Conservation (phyloP, 1,140 invertebrate species). For the Megalopta genalis region DNA sequence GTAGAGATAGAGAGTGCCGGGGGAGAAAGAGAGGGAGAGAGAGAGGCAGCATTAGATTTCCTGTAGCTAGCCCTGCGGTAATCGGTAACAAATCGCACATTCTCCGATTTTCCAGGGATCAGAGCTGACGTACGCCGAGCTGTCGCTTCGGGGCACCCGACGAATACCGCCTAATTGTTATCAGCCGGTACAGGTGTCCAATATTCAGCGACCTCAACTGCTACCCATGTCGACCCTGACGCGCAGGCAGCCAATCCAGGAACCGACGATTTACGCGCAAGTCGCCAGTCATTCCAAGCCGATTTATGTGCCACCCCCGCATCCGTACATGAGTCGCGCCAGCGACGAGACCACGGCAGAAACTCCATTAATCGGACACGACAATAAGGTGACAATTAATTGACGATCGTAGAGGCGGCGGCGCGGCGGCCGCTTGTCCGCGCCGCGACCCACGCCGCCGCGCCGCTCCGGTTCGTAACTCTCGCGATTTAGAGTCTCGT, state of each 20-base stretch:
- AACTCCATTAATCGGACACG: constrained; percentile 77
- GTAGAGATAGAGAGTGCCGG: too few species aligned
- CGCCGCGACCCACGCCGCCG: too few species aligned
- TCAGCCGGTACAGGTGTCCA: constrained; percentile 78
- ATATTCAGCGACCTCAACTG: constrained; percentile 75
- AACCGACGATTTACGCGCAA: constrained; percentile 84
- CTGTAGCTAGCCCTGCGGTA: not conserved
- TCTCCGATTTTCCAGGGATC: constrained; percentile 66
- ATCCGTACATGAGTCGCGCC: constrained; percentile 76
- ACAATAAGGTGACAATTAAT: constrained; percentile 74
- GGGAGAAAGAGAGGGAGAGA: too few species aligned
- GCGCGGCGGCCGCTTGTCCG: not conserved
- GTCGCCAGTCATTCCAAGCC: constrained; percentile 79
- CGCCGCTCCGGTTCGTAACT: too few species aligned
- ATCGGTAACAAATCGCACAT: not conserved
- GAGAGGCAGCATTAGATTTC: constrained; percentile 31
- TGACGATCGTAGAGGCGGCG: not conserved
- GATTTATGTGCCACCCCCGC: constrained; percentile 77
- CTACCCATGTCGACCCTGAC: constrained; percentile 80
- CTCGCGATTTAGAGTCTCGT: not conserved
- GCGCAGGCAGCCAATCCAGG: constrained; percentile 79
- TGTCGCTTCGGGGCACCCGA: constrained; percentile 77
- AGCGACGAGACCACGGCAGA: constrained; percentile 76
- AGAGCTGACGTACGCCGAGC: constrained; percentile 83
- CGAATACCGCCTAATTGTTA: constrained; percentile 76